Base-by-base conservation (phyloP, 2,888 invertebrate species). In the Sphaerophoria rueppellii region DNA sequence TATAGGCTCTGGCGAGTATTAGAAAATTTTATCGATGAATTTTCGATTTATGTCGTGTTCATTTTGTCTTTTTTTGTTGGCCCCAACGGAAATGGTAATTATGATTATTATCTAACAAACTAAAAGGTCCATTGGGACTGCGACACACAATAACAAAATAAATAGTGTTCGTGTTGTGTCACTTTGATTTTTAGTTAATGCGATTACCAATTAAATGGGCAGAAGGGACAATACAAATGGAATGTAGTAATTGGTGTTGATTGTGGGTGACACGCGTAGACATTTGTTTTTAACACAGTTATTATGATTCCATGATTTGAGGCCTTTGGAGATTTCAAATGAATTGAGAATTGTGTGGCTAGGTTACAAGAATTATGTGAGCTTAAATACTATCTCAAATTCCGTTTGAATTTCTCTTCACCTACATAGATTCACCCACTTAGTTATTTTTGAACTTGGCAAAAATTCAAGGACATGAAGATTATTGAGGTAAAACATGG, bases 1-100 rank as follows among this genome's bases (percentile, higher is more conserved):
- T 12, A 58, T 58, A 24, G 58, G 40, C 24, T 40, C 16, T 6
- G 60, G 16, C 46, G 55, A 52, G 61, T 60, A 72, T 71, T 79
- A 69, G 67, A 83, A 75, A 60, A 72, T 79, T 75, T 76, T 67
- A 72, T 83, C 75, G 79, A 71, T 83, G 75, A 79, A 79, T 79
- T 75, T 75, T 75, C 71, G 79, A 83, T 79, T 79, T 79, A 75
- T 83, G 60, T 55, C 71, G 71, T 71, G 67, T 77, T n/a, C 40
- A 7, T 7, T 58, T 37, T 24, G 24, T 24, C 9, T 43, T 9
- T 43, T 43, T 65, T 72, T 52, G 9, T 24, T 24, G 24, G 24
- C 2, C 24, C n/a, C 12, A 37, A 32, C 46, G 11, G 9, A 58
- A 48, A 50, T 58, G 67, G 37, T 35, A 46, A 43, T 35, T 46